Percentiles rank a stretch among this genome's conserved stretches.
Conservation (phyloP, 2,797 vertebrate species). For the Cuculus canorus region DNA sequence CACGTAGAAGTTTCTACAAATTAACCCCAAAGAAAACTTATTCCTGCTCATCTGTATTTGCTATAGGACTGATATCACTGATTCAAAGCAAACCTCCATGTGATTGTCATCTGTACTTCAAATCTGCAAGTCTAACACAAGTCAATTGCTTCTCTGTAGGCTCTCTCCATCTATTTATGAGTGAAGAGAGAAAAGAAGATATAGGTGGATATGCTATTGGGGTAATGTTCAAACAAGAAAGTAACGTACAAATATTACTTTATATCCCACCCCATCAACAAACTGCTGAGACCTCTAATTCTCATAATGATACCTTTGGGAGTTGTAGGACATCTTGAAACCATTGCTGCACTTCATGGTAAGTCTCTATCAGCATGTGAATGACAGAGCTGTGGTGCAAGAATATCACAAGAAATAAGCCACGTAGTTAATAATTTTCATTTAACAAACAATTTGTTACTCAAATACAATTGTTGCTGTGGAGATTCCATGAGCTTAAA, state of each 20-base stretch:
- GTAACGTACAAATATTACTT: not conserved
- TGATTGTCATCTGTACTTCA: not conserved
- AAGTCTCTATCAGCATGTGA: not conserved
- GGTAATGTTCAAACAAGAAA: slow-evolving; percentile 18
- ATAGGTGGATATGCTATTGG: not conserved
- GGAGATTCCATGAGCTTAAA: slow-evolving; percentile 7
- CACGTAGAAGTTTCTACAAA: not conserved
- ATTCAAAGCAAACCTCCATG: not conserved
- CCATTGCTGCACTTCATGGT: not conserved
- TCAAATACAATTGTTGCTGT: not conserved
- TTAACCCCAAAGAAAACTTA: not conserved
- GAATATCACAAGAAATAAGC: not conserved
- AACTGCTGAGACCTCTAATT: slow-evolving; percentile 9
- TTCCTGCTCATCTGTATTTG: not conserved
- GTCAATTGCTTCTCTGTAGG: not conserved
- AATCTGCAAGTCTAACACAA: not conserved
- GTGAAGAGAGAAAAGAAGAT: not conserved
- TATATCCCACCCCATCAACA: not conserved
- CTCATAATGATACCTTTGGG: slow-evolving; percentile 6
- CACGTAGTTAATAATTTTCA: not conserved
- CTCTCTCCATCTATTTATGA: not conserved
- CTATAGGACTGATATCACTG: not conserved
- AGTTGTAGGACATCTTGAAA: not conserved
- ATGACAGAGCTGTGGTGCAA: not conserved
- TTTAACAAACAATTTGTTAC: slow-evolving; percentile 44